Evolutionary conservation across 2,113 vertebrate species (phyloP).

Genomic region (Rissa tridactyla): DNA sequence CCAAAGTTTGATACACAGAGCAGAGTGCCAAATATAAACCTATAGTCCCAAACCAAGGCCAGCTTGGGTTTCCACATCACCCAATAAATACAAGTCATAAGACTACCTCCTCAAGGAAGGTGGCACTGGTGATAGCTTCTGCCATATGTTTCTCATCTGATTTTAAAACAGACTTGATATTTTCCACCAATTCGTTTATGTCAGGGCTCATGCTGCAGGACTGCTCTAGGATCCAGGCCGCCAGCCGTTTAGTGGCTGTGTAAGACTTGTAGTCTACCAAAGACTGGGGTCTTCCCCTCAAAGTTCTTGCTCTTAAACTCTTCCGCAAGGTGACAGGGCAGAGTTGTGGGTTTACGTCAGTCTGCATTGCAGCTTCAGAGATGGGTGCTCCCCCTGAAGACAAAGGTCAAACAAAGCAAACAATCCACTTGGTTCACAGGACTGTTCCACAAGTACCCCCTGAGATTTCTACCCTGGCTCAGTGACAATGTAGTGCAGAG

Average conservation of each 20-base stretch:
- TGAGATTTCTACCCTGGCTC: neutral
- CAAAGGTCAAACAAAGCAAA: constrained; percentile 9
- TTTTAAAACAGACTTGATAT: constrained; percentile 82
- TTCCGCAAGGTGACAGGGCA: constrained; percentile 65
- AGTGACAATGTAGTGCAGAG: neutral
- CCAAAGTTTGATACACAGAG: neutral
- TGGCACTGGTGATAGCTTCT: constrained; percentile 82
- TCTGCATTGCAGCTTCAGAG: constrained; percentile 75
- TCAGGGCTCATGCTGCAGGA: constrained; percentile 79
- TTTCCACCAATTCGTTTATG: constrained; percentile 81
- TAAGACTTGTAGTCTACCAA: constrained; percentile 84
- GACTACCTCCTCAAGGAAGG: constrained; percentile 81
- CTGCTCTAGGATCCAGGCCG: constrained; percentile 80
- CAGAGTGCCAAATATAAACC: neutral
- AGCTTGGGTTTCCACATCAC: neutral
- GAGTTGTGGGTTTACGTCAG: constrained; percentile 57
- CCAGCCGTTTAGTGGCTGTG: constrained; percentile 80
- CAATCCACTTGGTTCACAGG: neutral
- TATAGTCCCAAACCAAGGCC: neutral
- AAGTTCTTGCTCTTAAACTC: constrained; percentile 7
- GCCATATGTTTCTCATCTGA: constrained; percentile 86
- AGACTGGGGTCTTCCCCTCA: constrained; percentile 73
- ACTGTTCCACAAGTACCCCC: neutral
- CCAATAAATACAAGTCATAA: neutral
- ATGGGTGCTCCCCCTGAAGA: constrained; percentile 57